phyloP scores from a whole-genome alignment of 2,797 vertebrate species.

The Trichosurus vulpecula region DNA sequence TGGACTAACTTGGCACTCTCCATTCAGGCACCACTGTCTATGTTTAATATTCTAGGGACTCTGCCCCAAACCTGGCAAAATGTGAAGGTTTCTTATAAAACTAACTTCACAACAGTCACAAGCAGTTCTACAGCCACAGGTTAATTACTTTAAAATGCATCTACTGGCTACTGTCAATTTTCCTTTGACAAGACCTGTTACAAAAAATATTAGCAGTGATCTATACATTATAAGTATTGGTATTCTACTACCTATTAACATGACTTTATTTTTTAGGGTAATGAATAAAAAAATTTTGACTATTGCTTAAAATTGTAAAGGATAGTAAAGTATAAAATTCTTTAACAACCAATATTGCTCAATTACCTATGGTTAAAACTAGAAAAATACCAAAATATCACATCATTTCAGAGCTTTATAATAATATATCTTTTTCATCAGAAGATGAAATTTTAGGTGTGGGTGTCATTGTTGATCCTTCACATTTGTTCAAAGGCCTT shows the following conservation, averaged over 20 bases:
- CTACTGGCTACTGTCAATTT: slow-evolving; percentile 35
- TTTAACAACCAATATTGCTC: slow-evolving; percentile 53
- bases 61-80: slow-evolving; percentile 2
- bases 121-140: slow-evolving; percentile 38
- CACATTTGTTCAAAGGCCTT: slow-evolving; percentile 71
- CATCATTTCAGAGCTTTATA: neutral
- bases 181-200: neutral
- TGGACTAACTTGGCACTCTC: neutral
- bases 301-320: slow-evolving; percentile 47
- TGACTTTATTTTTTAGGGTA: slow-evolving; percentile 51
- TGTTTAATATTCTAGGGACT: slow-evolving; percentile 37
- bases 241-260: slow-evolving; percentile 20
- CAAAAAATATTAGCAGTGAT: slow-evolving; percentile 5
- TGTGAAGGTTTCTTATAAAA: slow-evolving; percentile 14
- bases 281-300: slow-evolving; percentile 51
- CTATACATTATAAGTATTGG: slow-evolving; percentile 27
- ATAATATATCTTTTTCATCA: slow-evolving; percentile 42
- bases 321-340: slow-evolving; percentile 55
- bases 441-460: slow-evolving; percentile 57
- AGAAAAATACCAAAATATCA: slow-evolving; percentile 62
- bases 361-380: slow-evolving; percentile 64
- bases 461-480: slow-evolving; percentile 74
- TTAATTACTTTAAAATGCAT: slow-evolving; percentile 42
- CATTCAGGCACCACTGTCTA: slow-evolving; percentile 14
- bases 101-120: slow-evolving; percentile 40